Evolutionary conservation across 1,140 invertebrate species (phyloP).

Genomic region (Nymphalis io): DNA sequence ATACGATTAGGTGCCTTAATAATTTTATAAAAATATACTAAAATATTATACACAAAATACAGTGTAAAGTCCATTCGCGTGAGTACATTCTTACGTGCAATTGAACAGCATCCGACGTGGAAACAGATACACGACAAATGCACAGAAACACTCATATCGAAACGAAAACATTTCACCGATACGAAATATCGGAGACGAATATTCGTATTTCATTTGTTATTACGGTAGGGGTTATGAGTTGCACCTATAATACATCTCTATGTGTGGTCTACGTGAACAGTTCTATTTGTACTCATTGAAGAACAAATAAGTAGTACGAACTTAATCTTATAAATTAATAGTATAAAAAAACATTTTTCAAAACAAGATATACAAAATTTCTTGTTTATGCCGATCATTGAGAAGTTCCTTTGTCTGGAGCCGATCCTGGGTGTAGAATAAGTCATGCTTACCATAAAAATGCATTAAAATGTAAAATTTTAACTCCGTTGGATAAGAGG

Average conservation of each 20-base stretch:
- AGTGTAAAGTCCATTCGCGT: conserved; percentile 39
- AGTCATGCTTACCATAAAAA: too few relatives aligned
- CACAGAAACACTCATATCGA: conserved; percentile 46
- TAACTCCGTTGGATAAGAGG: too few relatives aligned
- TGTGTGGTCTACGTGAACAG: not conserved
- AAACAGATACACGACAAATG: conserved; percentile 67
- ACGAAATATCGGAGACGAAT: conserved; percentile 36
- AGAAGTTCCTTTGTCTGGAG: too few relatives aligned
- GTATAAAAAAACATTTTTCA: too few relatives aligned
- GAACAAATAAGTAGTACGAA: too few relatives aligned
- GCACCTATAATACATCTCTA: conserved; percentile 6
- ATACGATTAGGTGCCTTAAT: not conserved
- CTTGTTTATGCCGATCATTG: too few relatives aligned
- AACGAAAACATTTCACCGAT: conserved; percentile 44
- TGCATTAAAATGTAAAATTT: too few relatives aligned
- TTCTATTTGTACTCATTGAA: not conserved
- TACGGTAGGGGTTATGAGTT: conserved; percentile 21
- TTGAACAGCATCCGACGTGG: conserved; percentile 70
- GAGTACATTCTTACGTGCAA: conserved; percentile 57
- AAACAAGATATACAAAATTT: too few relatives aligned
- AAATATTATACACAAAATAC: conserved; percentile 15
- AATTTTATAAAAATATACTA: not conserved
- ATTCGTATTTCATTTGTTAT: conserved; percentile 37
- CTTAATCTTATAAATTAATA: too few relatives aligned
- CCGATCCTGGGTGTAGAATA: too few relatives aligned